Conservation (phyloP, 2,113 vertebrate genomes). For the Anguilla rostrata region DNA sequence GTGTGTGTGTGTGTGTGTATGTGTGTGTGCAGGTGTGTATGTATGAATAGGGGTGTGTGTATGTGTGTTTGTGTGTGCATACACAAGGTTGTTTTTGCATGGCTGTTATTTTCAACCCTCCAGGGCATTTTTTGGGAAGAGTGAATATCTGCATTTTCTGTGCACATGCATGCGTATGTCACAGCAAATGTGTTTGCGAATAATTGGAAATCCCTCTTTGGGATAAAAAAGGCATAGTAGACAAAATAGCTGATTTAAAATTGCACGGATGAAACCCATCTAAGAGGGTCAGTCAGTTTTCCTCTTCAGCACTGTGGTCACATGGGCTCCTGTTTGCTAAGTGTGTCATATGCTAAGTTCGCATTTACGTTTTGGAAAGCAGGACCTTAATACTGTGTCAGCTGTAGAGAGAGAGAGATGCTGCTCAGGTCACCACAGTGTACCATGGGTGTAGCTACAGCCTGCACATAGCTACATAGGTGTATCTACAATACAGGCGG, state of each 20-base stretch:
- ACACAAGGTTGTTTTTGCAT: not conserved
- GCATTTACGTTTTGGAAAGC: too few species aligned
- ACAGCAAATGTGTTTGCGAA: not conserved
- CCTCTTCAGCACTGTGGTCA: conserved; percentile 15
- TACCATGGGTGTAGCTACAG: too few species aligned
- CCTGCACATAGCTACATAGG: too few species aligned
- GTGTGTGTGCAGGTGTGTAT: not conserved
- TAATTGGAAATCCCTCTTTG: conserved; percentile 27
- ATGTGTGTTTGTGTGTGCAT: not conserved
- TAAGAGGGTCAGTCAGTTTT: not conserved
- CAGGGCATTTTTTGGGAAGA: not conserved
- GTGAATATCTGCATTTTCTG: not conserved
- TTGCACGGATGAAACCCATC: conserved; percentile 19
- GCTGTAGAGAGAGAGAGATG: too few species aligned
- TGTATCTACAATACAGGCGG: too few species aligned
- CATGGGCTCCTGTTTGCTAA: not conserved
- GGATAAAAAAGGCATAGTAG: not conserved
- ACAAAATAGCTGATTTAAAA: conserved; percentile 15
- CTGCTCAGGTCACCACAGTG: too few species aligned
- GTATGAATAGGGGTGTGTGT: not conserved
- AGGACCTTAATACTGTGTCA: too few species aligned
- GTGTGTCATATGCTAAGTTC: too few species aligned
- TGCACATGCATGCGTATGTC: conserved; percentile 8
- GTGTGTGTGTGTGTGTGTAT: not conserved
- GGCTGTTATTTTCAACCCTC: too few species aligned